Percentiles rank a stretch among this genome's conserved stretches.
Evolutionary conservation across 37 sponge, comb jelly and placozoan species (phyloP).

Genomic region (Mnemiopsis leidyi): DNA sequence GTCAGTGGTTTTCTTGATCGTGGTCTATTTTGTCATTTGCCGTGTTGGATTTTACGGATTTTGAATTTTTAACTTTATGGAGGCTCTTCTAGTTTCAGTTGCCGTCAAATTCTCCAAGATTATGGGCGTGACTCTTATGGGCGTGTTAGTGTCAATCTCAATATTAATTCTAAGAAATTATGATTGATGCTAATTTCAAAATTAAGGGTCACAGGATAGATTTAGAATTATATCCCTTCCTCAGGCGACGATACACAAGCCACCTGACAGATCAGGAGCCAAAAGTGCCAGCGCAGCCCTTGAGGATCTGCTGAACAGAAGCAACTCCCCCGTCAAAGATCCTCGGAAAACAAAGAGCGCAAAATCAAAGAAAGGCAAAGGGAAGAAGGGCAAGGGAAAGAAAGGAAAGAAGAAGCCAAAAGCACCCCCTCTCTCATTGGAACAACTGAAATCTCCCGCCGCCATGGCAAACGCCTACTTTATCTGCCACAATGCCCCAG

Average conservation of each 20-base stretch:
- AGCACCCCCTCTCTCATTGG: background rate
- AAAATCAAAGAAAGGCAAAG: background rate
- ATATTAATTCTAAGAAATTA: too few species aligned
- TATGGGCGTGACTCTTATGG: background rate
- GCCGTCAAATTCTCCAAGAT: too few species aligned
- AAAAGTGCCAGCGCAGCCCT: slow-evolving; percentile 51
- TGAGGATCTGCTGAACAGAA: slow-evolving; percentile 2
- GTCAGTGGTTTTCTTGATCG: too few species aligned
- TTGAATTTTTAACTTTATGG: too few species aligned
- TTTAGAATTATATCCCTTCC: background rate
- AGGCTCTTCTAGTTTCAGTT: too few species aligned
- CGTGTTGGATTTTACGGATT: too few species aligned
- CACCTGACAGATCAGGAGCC: slow-evolving; percentile 35
- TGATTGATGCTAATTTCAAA: too few species aligned
- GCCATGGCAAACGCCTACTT: slow-evolving; percentile 60
- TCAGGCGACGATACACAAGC: slow-evolving; percentile 30
- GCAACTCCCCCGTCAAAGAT: background rate
- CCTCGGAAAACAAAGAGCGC: slow-evolving; percentile 51
- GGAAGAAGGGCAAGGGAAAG: background rate
- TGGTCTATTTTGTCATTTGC: too few species aligned
- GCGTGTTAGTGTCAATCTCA: background rate
- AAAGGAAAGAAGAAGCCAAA: slow-evolving; percentile 22
- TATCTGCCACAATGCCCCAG: slow-evolving; percentile 59
- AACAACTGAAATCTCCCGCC: slow-evolving; percentile 45
- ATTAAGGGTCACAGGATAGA: too few species aligned